Conservation (phyloP, 2,113 vertebrate genomes). For the Tupaia chinensis region DNA sequence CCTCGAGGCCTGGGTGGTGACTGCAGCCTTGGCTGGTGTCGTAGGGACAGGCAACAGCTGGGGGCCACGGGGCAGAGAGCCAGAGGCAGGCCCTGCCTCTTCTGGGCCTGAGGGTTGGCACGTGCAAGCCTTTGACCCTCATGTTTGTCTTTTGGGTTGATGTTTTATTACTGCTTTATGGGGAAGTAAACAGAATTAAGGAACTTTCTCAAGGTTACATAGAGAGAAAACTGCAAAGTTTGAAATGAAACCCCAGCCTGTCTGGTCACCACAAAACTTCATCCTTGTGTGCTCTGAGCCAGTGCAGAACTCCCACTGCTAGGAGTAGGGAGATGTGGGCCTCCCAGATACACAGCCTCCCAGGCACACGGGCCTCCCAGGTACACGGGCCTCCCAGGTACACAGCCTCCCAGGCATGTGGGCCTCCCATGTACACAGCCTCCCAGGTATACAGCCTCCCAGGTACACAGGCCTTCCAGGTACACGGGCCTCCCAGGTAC, state of each 20-base stretch:
- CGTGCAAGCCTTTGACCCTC: not conserved
- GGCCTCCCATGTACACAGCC: too few relatives aligned
- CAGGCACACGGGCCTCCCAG: too few relatives aligned
- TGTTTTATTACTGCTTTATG: not conserved
- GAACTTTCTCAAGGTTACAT: not conserved
- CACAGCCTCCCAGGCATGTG: too few relatives aligned
- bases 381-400: too few relatives aligned
- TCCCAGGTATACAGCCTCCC: too few relatives aligned
- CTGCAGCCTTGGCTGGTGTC: not conserved
- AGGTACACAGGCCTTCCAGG: too few relatives aligned
- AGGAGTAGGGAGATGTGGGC: not conserved
- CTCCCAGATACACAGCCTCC: too few relatives aligned
- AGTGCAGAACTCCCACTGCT: not conserved
- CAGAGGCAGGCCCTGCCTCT: not conserved
- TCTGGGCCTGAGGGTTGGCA: not conserved
- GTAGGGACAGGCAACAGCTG: too few relatives aligned
- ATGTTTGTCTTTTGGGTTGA: not conserved
- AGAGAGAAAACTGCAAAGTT: not conserved
- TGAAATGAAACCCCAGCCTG: not conserved
- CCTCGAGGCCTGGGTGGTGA: fast-evolving
- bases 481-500: too few relatives aligned
- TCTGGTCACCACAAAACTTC: not conserved
- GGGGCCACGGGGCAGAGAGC: too few relatives aligned
- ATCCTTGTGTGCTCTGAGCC: not conserved
- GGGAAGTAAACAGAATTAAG: not conserved